Base-by-base conservation (phyloP, 2,888 invertebrate genomes). In the Mesoligia furuncula region DNA sequence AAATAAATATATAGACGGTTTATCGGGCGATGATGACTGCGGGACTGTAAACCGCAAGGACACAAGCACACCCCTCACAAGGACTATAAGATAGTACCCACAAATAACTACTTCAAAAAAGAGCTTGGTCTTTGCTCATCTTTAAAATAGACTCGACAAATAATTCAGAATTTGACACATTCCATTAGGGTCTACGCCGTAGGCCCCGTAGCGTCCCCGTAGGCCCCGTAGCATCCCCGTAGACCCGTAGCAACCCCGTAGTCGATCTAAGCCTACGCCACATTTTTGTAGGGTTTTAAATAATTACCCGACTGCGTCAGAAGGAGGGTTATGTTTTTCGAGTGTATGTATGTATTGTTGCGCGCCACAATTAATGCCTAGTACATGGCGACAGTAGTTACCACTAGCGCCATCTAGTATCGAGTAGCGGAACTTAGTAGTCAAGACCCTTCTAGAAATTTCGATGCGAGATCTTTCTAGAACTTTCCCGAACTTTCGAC, bases 171-270 rank as follows among this genome's bases (percentile, higher is more conserved):
- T 11, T 24, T 48, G 5, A 31, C 15, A 51, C 48, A 45, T 48
- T 31, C 24, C 2, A 24, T 31, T 24, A 36, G 54, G 36, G n/a
- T 36, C 62, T 64, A 54, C 75, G 64, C 42, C 75, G 64, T 75
- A 75, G 75, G 42, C 31, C 15, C 1, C n/a, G 64, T 64, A 64
- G 27, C 39, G 1, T n/a, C 17, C 17, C 2, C 15, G 48, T 48
- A 48, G 27, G 42, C 42, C 31, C 31, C 42, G 42, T 42, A 42
- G 42, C 39, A 0, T 27, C 20, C 13, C n/a, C 42, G 31, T 70
- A 45, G 31, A 20, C 36, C 20, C 48, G 72, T 67, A 72, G 72
- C 72, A 36, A 27, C 27, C 39, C 39, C 39, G 27, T 31, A 68
- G 51, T 15, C 9, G 36, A 57, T 66, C 42, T 39, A 24, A 15